These are phyloP conservation scores for Cylas formicarius DNA, from an alignment of 1,140 invertebrate species.

Conservation along the genomic window DNA sequence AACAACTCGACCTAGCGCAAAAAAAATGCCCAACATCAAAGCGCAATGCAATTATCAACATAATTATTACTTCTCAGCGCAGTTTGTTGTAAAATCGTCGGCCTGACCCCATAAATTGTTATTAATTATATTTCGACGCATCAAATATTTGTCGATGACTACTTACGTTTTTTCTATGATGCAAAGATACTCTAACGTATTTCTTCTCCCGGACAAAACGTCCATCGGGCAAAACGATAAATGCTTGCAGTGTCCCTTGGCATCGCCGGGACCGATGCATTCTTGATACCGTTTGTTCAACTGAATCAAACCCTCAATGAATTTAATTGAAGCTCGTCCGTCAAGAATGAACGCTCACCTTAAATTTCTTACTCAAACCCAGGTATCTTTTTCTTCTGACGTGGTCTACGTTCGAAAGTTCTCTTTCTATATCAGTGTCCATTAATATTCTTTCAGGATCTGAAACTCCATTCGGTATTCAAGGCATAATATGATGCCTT, in stretches of 20 bases:
- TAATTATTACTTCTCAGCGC: too few species aligned
- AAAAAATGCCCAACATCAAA: too few species aligned
- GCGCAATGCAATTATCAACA: too few species aligned
- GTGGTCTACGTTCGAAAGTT: slow-evolving; percentile 21
- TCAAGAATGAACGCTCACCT: slow-evolving; percentile 25
- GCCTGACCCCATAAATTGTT: too few species aligned
- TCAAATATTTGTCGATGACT: background rate
- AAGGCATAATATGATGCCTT: too few species aligned
- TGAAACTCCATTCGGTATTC: too few species aligned
- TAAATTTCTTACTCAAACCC: slow-evolving; percentile 32
- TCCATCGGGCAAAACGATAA: slow-evolving; percentile 55
- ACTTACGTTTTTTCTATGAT: slow-evolving; percentile 57
- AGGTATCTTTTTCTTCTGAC: slow-evolving; percentile 30
- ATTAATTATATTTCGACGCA: too few species aligned
- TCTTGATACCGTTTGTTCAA: slow-evolving; percentile 48
- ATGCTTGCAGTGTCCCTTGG: slow-evolving; percentile 56
- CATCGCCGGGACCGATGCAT: slow-evolving; percentile 54
- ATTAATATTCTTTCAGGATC: slow-evolving; percentile 3
- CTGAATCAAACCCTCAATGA: slow-evolving; percentile 18
- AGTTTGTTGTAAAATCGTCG: too few species aligned
- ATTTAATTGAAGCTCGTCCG: background rate
- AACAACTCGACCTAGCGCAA: too few species aligned
- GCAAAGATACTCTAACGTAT: slow-evolving; percentile 58
- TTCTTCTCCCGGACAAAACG: slow-evolving; percentile 48
- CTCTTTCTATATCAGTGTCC: slow-evolving; percentile 1